These are phyloP conservation scores for Hestina assimilis DNA, from an alignment of 1,140 invertebrate species.

Conservation along the genomic window DNA sequence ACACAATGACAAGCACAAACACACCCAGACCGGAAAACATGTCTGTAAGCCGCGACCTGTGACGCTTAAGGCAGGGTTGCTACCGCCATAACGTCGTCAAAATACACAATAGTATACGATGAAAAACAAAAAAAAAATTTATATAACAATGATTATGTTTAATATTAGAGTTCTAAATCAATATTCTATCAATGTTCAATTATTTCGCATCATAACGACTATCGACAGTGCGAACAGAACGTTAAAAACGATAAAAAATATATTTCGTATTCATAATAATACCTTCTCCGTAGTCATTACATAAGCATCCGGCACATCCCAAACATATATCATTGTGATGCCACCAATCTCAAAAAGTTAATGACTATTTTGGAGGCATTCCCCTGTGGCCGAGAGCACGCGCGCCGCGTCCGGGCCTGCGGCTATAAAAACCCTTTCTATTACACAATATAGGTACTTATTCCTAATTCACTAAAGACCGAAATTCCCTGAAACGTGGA, in stretches of 20 bases:
- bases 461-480: slow-evolving; percentile 6
- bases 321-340: slow-evolving; percentile 65
- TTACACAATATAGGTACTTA: slow-evolving; percentile 2
- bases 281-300: slow-evolving; percentile 48
- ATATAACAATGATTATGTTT: too few species aligned
- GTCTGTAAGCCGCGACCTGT: too few species aligned
- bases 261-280: slow-evolving; percentile 33
- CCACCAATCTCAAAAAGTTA: slow-evolving; percentile 65
- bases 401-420: slow-evolving; percentile 15
- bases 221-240: not conserved
- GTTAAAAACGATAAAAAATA: slow-evolving; percentile 18
- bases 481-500: not conserved
- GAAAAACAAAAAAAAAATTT: too few species aligned
- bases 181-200: not conserved
- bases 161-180: too few species aligned
- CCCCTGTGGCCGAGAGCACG: slow-evolving; percentile 45
- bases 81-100: too few species aligned
- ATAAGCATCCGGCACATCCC: slow-evolving; percentile 61
- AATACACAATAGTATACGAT: too few species aligned
- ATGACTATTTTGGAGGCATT: slow-evolving; percentile 69
- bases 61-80: too few species aligned
- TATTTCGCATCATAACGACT: slow-evolving; percentile 4
- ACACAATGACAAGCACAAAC: too few species aligned
- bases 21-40: too few species aligned
- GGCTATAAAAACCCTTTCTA: not conserved